Conservation (phyloP, 1,140 invertebrate species). For the Drosophila pseudoananassae region DNA sequence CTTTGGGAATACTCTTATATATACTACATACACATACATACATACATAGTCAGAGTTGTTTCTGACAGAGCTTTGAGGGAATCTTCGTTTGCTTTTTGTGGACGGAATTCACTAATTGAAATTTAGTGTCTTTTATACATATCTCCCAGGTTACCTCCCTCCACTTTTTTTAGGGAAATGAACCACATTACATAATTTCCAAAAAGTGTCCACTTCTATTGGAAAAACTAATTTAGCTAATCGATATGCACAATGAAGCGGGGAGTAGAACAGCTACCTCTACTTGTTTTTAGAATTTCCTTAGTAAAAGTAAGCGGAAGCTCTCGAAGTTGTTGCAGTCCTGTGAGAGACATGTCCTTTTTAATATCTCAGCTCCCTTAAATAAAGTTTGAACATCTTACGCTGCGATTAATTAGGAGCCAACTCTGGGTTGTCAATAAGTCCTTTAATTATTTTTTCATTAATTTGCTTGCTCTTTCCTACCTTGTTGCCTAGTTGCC, state of each 20-base stretch:
- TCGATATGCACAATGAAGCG: background rate
- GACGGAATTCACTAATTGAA: conserved; percentile 62
- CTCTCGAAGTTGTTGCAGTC: no score
- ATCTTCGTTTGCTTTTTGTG: conserved; percentile 21
- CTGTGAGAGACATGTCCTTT: no score
- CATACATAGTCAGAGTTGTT: conserved; percentile 2
- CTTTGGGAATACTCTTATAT: conserved; percentile 11
- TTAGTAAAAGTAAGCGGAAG: no score
- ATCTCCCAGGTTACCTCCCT: conserved; percentile 11
- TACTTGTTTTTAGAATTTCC: no score
- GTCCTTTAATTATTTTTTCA: conserved; percentile 12
- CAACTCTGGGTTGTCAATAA: background rate
- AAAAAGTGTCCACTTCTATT: background rate
- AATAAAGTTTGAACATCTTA: no score
- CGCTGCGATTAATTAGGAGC: background rate
- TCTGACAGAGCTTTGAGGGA: conserved; percentile 8
- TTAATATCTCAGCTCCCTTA: no score
- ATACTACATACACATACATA: background rate
- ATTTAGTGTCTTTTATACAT: conserved; percentile 43
- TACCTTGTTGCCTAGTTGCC: background rate
- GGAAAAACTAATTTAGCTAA: background rate
- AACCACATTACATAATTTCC: background rate
- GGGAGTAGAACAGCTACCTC: no score
- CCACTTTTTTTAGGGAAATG: background rate
- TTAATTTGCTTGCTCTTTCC: background rate